A percentile compares a stretch with the other conserved stretches of the same genome.
These are phyloP conservation scores for Chunga burmeisteri DNA, from an alignment of 2,113 vertebrate species.

Conservation along the genomic window DNA sequence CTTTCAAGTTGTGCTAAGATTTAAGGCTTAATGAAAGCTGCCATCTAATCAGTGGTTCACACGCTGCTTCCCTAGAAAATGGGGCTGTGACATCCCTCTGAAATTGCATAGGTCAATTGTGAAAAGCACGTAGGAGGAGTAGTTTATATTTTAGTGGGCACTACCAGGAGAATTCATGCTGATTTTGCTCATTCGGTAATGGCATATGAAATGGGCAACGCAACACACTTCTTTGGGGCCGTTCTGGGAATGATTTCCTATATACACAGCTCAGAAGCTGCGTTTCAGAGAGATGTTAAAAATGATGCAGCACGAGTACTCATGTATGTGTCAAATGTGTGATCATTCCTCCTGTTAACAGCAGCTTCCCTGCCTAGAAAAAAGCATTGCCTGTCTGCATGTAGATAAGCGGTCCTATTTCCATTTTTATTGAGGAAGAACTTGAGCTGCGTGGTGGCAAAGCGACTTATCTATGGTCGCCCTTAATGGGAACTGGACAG, in stretches of 20 bases:
- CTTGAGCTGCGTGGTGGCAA: neutral
- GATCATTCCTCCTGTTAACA: neutral
- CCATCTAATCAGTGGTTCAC: neutral
- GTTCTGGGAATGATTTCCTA: neutral
- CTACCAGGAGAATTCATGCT: neutral
- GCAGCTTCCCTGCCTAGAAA: neutral
- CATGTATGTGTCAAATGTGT: neutral
- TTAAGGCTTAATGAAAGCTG: neutral
- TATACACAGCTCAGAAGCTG: neutral
- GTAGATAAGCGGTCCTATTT: constrained; percentile 30
- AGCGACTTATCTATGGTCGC: neutral
- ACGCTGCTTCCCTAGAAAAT: neutral
- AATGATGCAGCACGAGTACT: accelerated
- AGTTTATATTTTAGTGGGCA: neutral
- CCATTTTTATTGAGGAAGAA: constrained; percentile 43
- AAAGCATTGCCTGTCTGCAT: neutral
- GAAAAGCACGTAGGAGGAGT: neutral
- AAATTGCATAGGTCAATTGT: neutral
- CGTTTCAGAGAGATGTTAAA: neutral
- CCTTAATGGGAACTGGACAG: neutral
- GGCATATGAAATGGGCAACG: neutral
- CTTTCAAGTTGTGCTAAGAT: neutral
- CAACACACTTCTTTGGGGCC: neutral
- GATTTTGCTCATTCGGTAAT: neutral
- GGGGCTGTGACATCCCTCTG: neutral